These are phyloP conservation scores for Cyprinodon diabolis DNA, from an alignment of 2,797 vertebrate genomes.

Conservation along the genomic window DNA sequence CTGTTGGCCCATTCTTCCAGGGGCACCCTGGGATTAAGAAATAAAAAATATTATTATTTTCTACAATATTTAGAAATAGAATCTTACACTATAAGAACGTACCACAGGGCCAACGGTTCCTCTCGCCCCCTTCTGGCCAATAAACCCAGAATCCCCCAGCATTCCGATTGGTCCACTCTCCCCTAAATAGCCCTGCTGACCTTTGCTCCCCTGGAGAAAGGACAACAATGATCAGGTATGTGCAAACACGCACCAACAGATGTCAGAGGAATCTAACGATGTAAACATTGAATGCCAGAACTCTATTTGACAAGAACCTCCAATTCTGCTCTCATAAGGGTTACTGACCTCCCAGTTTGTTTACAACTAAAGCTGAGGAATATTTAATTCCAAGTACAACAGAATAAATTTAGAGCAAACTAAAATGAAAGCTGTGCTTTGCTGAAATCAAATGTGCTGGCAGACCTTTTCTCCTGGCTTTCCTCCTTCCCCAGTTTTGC, in stretches of 20 bases:
- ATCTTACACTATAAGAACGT: slow-evolving; percentile 40
- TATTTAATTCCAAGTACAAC: slow-evolving; percentile 15
- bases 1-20: slow-evolving; percentile 90
- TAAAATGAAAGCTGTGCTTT: slow-evolving; percentile 19
- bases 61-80: slow-evolving; percentile 12
- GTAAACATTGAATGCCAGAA: slow-evolving; percentile 34
- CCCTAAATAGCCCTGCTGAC: slow-evolving; percentile 90
- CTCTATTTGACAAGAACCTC: slow-evolving; percentile 26
- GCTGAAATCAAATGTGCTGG: slow-evolving; percentile 28
- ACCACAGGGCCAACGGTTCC: slow-evolving; percentile 92
- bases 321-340: slow-evolving; percentile 2
- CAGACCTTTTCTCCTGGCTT: slow-evolving; percentile 90
- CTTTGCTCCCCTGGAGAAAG: slow-evolving; percentile 88
- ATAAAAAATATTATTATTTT: slow-evolving; percentile 19
- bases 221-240: slow-evolving; percentile 27
- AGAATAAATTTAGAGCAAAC: slow-evolving; percentile 28
- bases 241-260: slow-evolving; percentile 6
- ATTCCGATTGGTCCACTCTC: slow-evolving; percentile 86
- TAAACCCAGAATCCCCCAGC: slow-evolving; percentile 84
- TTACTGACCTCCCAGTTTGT: slow-evolving; percentile 24
- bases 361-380: slow-evolving; percentile 25
- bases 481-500: slow-evolving; percentile 89
- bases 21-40: slow-evolving; percentile 82
- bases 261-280: slow-evolving; percentile 15
- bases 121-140: slow-evolving; percentile 92